Conservation (phyloP, 2,888 invertebrate genomes). For the Tholera decimalis region DNA sequence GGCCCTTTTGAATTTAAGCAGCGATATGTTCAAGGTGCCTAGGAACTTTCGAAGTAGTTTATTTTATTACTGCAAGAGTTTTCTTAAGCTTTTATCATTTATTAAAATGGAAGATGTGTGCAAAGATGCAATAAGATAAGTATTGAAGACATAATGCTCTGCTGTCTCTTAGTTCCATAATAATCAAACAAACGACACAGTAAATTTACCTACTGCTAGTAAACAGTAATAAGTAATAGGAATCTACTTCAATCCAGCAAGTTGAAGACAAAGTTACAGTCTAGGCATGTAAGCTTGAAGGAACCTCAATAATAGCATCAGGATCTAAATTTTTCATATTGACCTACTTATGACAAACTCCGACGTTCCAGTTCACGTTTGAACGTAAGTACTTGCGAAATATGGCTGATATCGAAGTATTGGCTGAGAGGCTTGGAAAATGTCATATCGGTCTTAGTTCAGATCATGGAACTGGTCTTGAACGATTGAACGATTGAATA, state of each 20-base stretch:
- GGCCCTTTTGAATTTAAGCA: background rate
- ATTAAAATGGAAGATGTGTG: background rate
- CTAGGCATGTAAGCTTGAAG: background rate
- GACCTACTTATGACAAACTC: slow-evolving; percentile 35
- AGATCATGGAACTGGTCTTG: background rate
- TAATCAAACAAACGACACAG: background rate
- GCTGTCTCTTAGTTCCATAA: background rate
- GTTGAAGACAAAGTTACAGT: background rate
- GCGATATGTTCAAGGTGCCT: background rate
- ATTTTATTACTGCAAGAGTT: background rate
- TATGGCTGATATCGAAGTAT: slow-evolving; percentile 44
- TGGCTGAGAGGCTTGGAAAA: slow-evolving; percentile 3
- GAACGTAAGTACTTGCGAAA: slow-evolving; percentile 13
- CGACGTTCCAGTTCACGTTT: slow-evolving; percentile 11
- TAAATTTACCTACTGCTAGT: background rate
- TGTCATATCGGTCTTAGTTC: background rate
- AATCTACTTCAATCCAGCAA: slow-evolving; percentile 3
- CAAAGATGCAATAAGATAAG: too few species aligned
- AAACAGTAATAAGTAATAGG: background rate
- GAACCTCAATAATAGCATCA: slow-evolving; percentile 25
- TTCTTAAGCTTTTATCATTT: background rate
- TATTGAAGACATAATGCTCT: too few species aligned
- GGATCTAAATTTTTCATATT: slow-evolving; percentile 15
- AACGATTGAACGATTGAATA: background rate
- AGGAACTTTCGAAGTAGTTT: background rate